A percentile compares a stretch with the other conserved stretches of the same genome.
phyloP scores from a whole-genome alignment of 2,113 vertebrate species.

The Notiomystis cincta region DNA sequence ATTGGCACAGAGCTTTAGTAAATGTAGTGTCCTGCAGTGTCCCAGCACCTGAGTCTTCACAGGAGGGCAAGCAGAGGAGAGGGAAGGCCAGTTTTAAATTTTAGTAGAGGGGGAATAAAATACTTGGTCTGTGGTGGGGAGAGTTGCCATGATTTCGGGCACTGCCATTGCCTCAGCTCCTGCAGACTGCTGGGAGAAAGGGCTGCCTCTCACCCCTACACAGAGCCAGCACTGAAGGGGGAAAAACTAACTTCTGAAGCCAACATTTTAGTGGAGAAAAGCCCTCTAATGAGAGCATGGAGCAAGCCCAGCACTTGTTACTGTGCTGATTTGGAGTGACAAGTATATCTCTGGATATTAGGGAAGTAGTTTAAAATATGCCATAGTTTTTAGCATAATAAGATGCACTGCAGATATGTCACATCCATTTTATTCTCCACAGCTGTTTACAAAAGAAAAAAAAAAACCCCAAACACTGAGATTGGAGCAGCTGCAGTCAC shows the following conservation, averaged over 20 bases:
- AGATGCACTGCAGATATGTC: conserved; percentile 22
- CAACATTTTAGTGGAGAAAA: background rate
- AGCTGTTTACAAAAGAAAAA: conserved; percentile 43
- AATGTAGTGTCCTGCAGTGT: rapidly evolving
- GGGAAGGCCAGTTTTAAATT: background rate
- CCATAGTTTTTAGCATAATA: background rate
- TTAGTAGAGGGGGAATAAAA: background rate
- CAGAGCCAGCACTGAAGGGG: background rate
- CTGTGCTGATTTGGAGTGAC: background rate
- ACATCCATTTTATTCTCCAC: conserved; percentile 28
- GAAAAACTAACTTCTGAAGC: background rate
- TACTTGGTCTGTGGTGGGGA: background rate
- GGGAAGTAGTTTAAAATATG: conserved; percentile 1
- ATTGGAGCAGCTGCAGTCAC: conserved; percentile 39
- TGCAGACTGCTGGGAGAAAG: background rate
- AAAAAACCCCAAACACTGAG: background rate
- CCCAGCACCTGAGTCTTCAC: background rate
- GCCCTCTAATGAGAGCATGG: background rate
- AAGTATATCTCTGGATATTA: background rate
- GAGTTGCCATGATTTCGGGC: background rate
- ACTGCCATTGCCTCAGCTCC: background rate
- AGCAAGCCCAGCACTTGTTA: background rate
- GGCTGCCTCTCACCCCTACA: background rate
- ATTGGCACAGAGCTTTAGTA: rapidly evolving
- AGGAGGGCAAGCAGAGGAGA: background rate